Evolutionary conservation across 2,888 invertebrate species (phyloP).

Genomic region (Chesias legatella): DNA sequence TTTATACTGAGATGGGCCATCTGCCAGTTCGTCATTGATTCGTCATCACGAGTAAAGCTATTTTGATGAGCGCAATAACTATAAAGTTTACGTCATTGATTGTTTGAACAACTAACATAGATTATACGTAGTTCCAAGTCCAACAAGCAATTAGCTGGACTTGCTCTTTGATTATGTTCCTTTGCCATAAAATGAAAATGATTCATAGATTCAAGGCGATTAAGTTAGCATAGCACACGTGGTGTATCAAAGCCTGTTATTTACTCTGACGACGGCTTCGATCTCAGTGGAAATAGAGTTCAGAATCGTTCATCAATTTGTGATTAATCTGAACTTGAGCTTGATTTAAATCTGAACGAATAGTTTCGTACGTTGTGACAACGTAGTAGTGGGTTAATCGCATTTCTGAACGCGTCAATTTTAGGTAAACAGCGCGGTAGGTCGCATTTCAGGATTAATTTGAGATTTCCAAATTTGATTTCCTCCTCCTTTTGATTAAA

Average conservation of each 20-base stretch:
- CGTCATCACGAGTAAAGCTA: constrained; percentile 13
- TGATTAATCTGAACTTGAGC: too few relatives aligned
- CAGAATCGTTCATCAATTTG: neutral
- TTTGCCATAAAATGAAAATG: constrained; percentile 8
- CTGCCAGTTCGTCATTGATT: constrained; percentile 15
- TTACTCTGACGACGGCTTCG: neutral
- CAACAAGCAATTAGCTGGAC: too few relatives aligned
- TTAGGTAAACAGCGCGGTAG: too few relatives aligned
- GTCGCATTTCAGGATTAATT: too few relatives aligned
- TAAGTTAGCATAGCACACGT: constrained; percentile 4
- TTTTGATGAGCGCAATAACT: constrained; percentile 12
- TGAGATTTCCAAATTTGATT: too few relatives aligned
- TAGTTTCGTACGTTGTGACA: too few relatives aligned
- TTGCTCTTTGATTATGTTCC: neutral
- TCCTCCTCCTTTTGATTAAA: too few relatives aligned
- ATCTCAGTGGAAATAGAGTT: neutral
- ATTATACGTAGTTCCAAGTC: too few relatives aligned
- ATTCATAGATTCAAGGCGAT: constrained; percentile 12
- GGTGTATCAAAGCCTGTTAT: neutral
- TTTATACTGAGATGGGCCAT: constrained; percentile 15
- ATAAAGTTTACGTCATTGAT: constrained; percentile 13
- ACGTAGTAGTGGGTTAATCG: too few relatives aligned
- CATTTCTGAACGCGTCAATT: too few relatives aligned
- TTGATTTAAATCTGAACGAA: too few relatives aligned
- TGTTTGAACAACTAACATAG: too few relatives aligned